A percentile compares a stretch with the other conserved stretches of the same genome.
These are phyloP conservation scores for Drosophila asahinai DNA, from an alignment of 1,140 invertebrate species.

Conservation along the genomic window DNA sequence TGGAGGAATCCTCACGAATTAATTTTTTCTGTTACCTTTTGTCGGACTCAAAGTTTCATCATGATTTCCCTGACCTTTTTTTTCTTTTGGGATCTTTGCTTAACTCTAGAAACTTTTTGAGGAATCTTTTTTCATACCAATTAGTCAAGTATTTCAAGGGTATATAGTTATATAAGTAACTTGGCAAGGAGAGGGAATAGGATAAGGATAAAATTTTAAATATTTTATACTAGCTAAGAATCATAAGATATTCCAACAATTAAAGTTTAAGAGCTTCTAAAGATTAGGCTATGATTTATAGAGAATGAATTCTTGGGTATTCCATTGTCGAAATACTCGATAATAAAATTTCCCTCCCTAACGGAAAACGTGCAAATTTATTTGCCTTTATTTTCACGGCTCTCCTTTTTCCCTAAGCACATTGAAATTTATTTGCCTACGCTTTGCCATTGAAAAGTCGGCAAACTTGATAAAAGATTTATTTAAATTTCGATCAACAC, in stretches of 20 bases:
- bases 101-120: constrained; percentile 41
- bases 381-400: neutral
- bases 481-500: constrained; percentile 8
- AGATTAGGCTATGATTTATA: neutral
- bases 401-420: neutral
- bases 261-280: no score
- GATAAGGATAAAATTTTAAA: no score
- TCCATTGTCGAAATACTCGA: neutral
- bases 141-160: neutral
- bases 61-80: constrained; percentile 27
- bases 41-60: constrained; percentile 11
- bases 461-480: constrained; percentile 7
- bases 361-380: neutral
- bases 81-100: constrained; percentile 5
- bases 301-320: neutral
- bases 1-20: constrained; percentile 20
- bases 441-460: constrained; percentile 3
- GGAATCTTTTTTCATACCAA: constrained; percentile 6
- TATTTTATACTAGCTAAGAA: neutral
- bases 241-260: neutral
- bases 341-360: neutral
- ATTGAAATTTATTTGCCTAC: neutral
- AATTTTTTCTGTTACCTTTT: constrained; percentile 36
- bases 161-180: neutral
- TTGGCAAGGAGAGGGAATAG: neutral